Percentiles rank a stretch among this genome's conserved stretches.
Evolutionary conservation across 2,113 vertebrate genomes (phyloP).

Genomic region (Orycteropus afer): DNA sequence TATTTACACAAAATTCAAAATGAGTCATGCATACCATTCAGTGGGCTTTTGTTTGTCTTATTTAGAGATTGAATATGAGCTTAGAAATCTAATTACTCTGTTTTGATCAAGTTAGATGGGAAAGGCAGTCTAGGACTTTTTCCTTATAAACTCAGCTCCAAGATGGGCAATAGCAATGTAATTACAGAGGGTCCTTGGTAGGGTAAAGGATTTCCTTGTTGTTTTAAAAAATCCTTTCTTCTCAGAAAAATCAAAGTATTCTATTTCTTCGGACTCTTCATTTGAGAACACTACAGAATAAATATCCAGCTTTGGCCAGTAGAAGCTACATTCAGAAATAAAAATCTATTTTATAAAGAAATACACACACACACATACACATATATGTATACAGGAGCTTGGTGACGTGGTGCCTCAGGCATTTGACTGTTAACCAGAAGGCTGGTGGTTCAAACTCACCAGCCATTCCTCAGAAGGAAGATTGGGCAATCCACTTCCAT

Average conservation of each 20-base stretch:
- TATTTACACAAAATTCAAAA: constrained; percentile 28
- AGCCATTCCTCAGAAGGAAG: too few relatives aligned
- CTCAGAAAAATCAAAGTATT: neutral
- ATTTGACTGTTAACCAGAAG: too few relatives aligned
- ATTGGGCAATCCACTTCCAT: too few relatives aligned
- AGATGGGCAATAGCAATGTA: neutral
- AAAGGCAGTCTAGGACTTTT: neutral
- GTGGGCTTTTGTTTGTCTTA: neutral
- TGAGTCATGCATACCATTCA: neutral
- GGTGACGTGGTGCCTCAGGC: too few relatives aligned
- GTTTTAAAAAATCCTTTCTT: neutral
- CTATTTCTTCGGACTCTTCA: neutral
- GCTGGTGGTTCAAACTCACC: too few relatives aligned
- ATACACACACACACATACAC: too few relatives aligned
- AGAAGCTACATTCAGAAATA: neutral
- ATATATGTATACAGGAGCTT: neutral
- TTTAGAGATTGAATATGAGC: constrained; percentile 12
- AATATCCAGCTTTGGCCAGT: neutral
- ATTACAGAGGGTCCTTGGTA: neutral
- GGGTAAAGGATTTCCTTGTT: neutral
- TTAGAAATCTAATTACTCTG: constrained; percentile 47
- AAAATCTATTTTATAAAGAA: too few relatives aligned
- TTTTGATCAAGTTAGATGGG: neutral
- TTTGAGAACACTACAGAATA: neutral
- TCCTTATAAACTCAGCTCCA: neutral